Percentiles rank a stretch among this genome's conserved stretches.
phyloP scores from a whole-genome alignment of 2,113 vertebrate genomes.

The Podarcis cretensis region DNA sequence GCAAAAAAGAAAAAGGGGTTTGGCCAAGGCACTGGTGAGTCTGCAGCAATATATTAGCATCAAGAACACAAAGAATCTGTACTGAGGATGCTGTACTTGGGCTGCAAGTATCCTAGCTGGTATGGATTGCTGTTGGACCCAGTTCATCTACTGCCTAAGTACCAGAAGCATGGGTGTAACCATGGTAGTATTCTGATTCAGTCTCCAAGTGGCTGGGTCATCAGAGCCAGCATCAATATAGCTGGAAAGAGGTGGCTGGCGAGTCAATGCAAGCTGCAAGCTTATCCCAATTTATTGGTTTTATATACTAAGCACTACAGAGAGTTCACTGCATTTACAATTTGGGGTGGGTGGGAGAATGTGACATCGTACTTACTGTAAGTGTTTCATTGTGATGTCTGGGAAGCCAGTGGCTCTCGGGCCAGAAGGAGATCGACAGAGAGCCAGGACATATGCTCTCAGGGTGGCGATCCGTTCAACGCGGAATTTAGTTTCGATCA shows the following conservation, averaged over 20 bases:
- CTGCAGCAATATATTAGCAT: neutral
- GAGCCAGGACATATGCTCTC: conserved; percentile 89
- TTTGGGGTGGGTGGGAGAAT: neutral
- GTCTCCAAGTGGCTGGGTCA: neutral
- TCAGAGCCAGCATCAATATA: neutral
- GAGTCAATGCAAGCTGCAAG: neutral
- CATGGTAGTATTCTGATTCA: neutral
- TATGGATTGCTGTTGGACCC: neutral
- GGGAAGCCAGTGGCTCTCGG: conserved; percentile 91
- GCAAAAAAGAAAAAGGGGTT: too few species aligned
- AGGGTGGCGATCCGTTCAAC: conserved; percentile 93
- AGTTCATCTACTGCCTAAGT: neutral
- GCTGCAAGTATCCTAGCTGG: neutral
- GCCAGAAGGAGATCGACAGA: conserved; percentile 93
- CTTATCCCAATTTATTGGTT: neutral
- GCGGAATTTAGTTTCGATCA: conserved; percentile 93
- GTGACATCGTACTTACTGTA: conserved; percentile 82
- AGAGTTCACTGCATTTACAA: too few species aligned
- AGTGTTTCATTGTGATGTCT: conserved; percentile 91
- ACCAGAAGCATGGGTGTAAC: neutral
- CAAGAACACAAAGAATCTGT: neutral
- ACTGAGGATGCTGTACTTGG: neutral
- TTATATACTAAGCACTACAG: neutral
- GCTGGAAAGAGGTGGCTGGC: neutral
- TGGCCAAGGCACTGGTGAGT: too few species aligned